phyloP scores from a whole-genome alignment of 2,113 vertebrate genomes.

The rabbit (Oryctolagus cuniculus) region mOryCun1.1 NC_091441.1:114866001-114866500 shows the following conservation, averaged over 20 bases:
- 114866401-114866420: background rate
- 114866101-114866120: too few relatives aligned
- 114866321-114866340: background rate
- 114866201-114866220: background rate
- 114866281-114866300: background rate
- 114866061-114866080: too few relatives aligned
- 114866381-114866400: background rate
- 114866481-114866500: background rate
- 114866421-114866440: slow-evolving; percentile 48
- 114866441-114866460: background rate
- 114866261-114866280: background rate
- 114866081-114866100: too few relatives aligned
- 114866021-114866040: too few relatives aligned
- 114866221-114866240: background rate
- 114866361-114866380: background rate
- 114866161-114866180: too few relatives aligned
- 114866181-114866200: too few relatives aligned
- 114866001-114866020: too few relatives aligned
- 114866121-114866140: too few relatives aligned
- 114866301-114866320: background rate
- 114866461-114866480: background rate
- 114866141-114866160: too few relatives aligned
- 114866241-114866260: background rate
- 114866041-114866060: too few relatives aligned
- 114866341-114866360: background rate